Evolutionary conservation across 2,888 invertebrate genomes (phyloP), one percentile per base, ranked within the genome.

Genomic region (Cecidostiba fungosa): DNA sequence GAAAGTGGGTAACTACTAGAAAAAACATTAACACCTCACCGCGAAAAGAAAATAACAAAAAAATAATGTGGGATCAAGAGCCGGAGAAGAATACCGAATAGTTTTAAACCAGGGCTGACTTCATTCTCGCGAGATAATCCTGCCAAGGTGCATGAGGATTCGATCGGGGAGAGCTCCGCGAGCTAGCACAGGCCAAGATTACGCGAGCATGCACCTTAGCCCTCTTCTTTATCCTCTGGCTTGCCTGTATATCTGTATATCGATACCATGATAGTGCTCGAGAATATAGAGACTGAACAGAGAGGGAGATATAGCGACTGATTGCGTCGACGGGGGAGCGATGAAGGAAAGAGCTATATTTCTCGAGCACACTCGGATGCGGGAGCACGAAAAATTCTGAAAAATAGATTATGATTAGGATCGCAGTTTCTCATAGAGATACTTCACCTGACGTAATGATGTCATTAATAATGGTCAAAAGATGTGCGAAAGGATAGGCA

Each of bases 41-140:
- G n/a, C n/a, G n/a, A n/a, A n/a, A n/a, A n/a, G n/a, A n/a, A 36
- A 12, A 77, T 23, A 16, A 23, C 19, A 66, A 59, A 26, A 16
- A 19, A 73, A 59, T 16, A 59, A 59, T n/a, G 32, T 54, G 39
- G 14, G 39, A n/a, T 26, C 14, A 23, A 19, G 43, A 39, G 23
- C 39, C 4, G 5, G 14, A 43, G 54, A 76, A 85, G 70, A 81
- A 79, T 39, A 74, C 50, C 81, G 72, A 82, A 85, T 85, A 85
- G 85, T 86, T 84, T 86, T 74, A 82, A 76, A 85, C 59, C 76
- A 78, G 59, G 36, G 32, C 86, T 77, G 85, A 85, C 73, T 85
- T 82, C 62, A 59, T 79, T 82, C 81, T 72, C 39, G 74, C 74
- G 76, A 79, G 76, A 86, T 85, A 86, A 86, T 85, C 79, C 77